These are phyloP conservation scores for Halesus radiatus DNA, from an alignment of 1,140 invertebrate species.

Conservation along the genomic window DNA sequence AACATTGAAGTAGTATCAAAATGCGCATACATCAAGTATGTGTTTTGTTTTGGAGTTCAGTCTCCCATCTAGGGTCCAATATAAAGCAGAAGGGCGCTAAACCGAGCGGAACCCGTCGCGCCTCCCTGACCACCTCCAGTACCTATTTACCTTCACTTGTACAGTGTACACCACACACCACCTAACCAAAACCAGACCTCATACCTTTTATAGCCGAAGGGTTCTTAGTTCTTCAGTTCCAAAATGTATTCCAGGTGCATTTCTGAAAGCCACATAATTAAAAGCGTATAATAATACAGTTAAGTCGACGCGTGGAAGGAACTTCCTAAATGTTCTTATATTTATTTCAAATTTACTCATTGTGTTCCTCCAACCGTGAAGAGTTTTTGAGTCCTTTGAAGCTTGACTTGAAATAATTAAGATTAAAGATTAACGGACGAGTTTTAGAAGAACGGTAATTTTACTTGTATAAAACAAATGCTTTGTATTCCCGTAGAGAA, in stretches of 20 bases:
- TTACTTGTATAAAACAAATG: too few relatives aligned
- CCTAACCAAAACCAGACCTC: not conserved
- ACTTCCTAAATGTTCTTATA: too few relatives aligned
- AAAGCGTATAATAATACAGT: too few relatives aligned
- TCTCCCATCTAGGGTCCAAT: not conserved
- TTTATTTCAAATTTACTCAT: too few relatives aligned
- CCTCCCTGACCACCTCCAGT: constrained; percentile 8
- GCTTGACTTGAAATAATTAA: not conserved
- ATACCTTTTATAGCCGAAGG: not conserved
- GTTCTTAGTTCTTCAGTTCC: not conserved
- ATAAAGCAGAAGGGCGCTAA: constrained; percentile 8
- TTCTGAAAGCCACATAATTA: too few relatives aligned
- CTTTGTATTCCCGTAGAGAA: too few relatives aligned
- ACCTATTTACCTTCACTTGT: not conserved
- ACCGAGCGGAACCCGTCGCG: constrained; percentile 34
- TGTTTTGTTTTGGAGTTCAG: too few relatives aligned
- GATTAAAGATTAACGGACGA: too few relatives aligned
- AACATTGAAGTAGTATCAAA: too few relatives aligned
- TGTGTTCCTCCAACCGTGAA: constrained; percentile 10
- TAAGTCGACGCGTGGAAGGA: too few relatives aligned
- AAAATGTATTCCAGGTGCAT: not conserved
- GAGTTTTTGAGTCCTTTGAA: constrained; percentile 1
- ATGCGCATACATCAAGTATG: too few relatives aligned
- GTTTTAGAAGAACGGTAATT: not conserved
- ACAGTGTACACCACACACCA: too few relatives aligned